Evolutionary conservation across 1,140 invertebrate species (phyloP), one percentile per base, ranked within the genome.

Genomic region (Drosophila busckii): DNA sequence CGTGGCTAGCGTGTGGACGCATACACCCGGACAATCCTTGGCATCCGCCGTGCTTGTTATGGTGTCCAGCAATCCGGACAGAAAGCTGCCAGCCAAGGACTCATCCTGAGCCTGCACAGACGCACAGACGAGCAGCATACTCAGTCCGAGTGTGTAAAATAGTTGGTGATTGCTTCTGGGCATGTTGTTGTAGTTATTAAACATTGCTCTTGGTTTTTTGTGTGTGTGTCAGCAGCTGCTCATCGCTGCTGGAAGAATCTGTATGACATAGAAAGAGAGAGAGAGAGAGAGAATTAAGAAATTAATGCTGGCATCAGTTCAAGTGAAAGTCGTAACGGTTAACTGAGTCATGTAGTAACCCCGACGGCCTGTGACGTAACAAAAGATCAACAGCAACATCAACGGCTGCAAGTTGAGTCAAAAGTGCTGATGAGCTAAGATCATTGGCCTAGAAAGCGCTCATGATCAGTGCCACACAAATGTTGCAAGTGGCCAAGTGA

Each of bases 21-120:
- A 97, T 32, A 94, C 92, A 0, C 95, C 95, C 0, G 95, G 94
- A 87, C 95, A 96, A 68, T 95, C 93, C 73, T 94, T 94, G 26
- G 92, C 91, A 73, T 94, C 93, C 12, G 92, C 93, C 12, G 94
- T 95, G 23, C 91, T 94, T 7, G 94, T 94, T 70, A 96, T 91
- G 1, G 94, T 93, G 61, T 95, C 94, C 53, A 96, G 87, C 1
- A 96, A 89, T 69, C 94, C 93, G 89, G 93, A 93, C 9, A 94
- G 88, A 80, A 94, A 93, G 69, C 92, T 93, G 61, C 92, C 92
- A 52, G 93, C 92, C 66, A 94, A 89, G 6, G 93, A 94, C 48
- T 94, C 93, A 86, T 94, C 93, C 88, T 94, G 92, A 2, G 54
- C 87, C 19, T 13, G 22, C 1, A 20, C 26, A 7, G 8, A 1